Percentiles rank a stretch among this genome's conserved stretches.
These are phyloP conservation scores for Cryptomyrus ogoouensis DNA, from an alignment of 2,113 vertebrate genomes.

Conservation along the genomic window DNA sequence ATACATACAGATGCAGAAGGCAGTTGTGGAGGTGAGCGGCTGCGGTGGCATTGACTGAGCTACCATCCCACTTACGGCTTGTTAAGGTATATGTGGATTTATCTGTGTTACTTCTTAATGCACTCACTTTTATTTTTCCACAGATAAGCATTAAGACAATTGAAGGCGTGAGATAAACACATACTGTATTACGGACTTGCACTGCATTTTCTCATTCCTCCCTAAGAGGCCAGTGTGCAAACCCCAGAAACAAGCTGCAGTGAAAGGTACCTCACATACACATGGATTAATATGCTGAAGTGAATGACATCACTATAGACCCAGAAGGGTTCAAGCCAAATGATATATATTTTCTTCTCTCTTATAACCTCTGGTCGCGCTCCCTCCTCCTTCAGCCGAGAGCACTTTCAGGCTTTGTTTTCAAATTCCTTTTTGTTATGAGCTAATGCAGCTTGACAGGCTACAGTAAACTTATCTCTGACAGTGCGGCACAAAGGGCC, in stretches of 20 bases:
- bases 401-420: constrained; percentile 37
- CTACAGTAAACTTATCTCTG: constrained; percentile 20
- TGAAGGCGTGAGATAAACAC: neutral
- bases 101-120: neutral
- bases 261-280: neutral
- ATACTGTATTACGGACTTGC: neutral
- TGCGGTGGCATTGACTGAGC: neutral
- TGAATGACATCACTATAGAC: neutral
- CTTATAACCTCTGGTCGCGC: constrained; percentile 1
- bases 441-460: constrained; percentile 34
- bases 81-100: neutral
- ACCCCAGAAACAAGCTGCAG: neutral
- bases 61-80: neutral
- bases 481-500: constrained; percentile 62
- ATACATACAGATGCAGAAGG: neutral
- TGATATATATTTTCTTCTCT: constrained; percentile 24
- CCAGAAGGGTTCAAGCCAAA: neutral
- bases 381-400: neutral
- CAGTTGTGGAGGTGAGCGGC: neutral
- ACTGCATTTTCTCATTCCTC: neutral
- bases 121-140: neutral
- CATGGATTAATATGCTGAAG: neutral
- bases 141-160: neutral
- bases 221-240: neutral
- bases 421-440: constrained; percentile 37